Evolutionary conservation across 2,888 invertebrate genomes (phyloP).

Genomic region (Tetropium fuscum): DNA sequence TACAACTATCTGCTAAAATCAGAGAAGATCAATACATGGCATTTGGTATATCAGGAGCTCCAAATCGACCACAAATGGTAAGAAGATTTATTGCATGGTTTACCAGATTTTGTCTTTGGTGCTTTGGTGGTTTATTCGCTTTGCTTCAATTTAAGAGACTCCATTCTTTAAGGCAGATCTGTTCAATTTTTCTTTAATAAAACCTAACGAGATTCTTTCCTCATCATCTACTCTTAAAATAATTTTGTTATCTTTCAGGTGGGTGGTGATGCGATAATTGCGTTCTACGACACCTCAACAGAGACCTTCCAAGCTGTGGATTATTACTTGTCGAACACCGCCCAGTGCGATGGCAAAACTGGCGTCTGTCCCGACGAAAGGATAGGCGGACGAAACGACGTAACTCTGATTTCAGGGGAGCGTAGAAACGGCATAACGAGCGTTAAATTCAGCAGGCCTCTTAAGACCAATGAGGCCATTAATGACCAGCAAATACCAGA

Average conservation of each 20-base stretch:
- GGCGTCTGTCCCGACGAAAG: conserved; percentile 90
- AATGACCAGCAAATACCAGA: conserved; percentile 70
- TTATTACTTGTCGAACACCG: conserved; percentile 84
- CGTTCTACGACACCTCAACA: conserved; percentile 74
- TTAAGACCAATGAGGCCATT: conserved; percentile 80
- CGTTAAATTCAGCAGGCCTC: conserved; percentile 86
- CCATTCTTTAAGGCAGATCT: too few species aligned
- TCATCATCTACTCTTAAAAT: too few species aligned
- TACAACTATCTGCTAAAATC: conserved; percentile 83
- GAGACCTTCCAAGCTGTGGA: conserved; percentile 82
- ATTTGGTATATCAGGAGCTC: conserved; percentile 86
- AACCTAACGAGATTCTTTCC: too few species aligned
- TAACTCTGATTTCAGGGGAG: conserved; percentile 79
- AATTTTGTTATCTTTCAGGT: too few species aligned
- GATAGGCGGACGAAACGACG: conserved; percentile 75
- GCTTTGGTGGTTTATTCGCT: too few species aligned
- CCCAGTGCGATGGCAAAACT: conserved; percentile 84
- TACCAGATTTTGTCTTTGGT: too few species aligned
- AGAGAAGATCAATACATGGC: conserved; percentile 89
- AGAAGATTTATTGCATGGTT: too few species aligned
- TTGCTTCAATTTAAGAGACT: too few species aligned
- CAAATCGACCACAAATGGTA: conserved; percentile 80
- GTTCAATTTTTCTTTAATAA: too few species aligned
- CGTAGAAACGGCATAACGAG: conserved; percentile 85
- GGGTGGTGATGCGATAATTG: conserved; percentile 87